These are phyloP conservation scores for Steinernema feltiae DNA, from an alignment of 1,140 invertebrate genomes.

Conservation along the genomic window DNA sequence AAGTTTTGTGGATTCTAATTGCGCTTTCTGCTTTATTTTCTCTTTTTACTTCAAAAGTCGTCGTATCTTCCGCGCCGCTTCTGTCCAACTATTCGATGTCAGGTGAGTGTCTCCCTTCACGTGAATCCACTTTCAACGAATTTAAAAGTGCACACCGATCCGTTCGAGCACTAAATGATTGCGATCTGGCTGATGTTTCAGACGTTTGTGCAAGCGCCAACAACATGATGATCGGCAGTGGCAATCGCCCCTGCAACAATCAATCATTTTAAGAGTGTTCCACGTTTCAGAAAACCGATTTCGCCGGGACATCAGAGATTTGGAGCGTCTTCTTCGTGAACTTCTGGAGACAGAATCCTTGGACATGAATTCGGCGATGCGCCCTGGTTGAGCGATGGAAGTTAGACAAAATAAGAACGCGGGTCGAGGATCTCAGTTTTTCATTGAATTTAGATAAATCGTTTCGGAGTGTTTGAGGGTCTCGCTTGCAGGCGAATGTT, in stretches of 20 bases:
- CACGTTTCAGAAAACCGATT: neutral
- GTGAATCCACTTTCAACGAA: too few relatives aligned
- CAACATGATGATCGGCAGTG: neutral
- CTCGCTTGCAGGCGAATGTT: neutral
- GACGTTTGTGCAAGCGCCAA: neutral
- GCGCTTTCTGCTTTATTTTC: neutral
- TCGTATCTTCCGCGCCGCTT: too few relatives aligned
- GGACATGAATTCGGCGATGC: neutral
- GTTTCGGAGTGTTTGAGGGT: neutral
- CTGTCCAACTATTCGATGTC: too few relatives aligned
- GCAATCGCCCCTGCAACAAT: neutral
- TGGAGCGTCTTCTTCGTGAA: neutral
- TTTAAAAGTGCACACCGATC: too few relatives aligned
- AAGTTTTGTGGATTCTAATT: neutral
- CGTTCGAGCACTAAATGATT: too few relatives aligned
- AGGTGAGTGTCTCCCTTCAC: too few relatives aligned
- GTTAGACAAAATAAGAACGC: neutral
- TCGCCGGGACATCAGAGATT: neutral
- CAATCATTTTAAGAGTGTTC: neutral
- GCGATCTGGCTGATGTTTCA: neutral
- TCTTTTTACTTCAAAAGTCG: too few relatives aligned
- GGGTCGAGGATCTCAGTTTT: slow-evolving; percentile 3
- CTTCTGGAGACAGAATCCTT: neutral
- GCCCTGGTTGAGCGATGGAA: neutral
- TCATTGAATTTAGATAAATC: neutral